phyloP scores from a whole-genome alignment of 1,140 invertebrate species.

The Contarinia nasturtii region DNA sequence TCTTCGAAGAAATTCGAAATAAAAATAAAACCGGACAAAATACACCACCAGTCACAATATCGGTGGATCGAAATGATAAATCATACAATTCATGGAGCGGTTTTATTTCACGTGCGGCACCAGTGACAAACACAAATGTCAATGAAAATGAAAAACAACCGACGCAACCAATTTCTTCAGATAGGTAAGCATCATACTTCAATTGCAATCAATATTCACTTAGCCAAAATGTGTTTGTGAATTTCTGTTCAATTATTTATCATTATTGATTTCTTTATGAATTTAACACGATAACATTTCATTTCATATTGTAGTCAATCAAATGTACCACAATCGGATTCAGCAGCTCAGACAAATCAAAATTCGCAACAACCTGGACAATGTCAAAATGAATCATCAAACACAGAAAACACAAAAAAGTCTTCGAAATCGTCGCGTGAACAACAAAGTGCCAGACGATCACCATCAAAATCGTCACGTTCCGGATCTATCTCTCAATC shows the following conservation, averaged over 20 bases:
- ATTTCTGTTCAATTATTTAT: no score
- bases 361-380: no score
- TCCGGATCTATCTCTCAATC: conserved; percentile 12
- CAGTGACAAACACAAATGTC: no score
- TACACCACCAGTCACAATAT: conserved; percentile 31
- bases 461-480: conserved; percentile 10
- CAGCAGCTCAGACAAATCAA: no score
- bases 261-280: no score
- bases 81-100: conserved; percentile 44
- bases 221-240: no score
- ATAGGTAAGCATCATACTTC: conserved; percentile 11
- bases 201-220: conserved; percentile 12
- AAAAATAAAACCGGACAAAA: conserved; percentile 37
- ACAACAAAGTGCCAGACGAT: conserved; percentile 9
- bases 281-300: no score
- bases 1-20: conserved; percentile 53
- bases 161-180: conserved; percentile 17
- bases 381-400: no score
- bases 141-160: conserved; percentile 10
- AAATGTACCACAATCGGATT: no score
- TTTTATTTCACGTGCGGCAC: conserved; percentile 30
- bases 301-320: no score
- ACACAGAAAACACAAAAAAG: no score
- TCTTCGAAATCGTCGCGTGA: no score
- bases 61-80: conserved; percentile 26